These are phyloP conservation scores for Yponomeuta evonymella DNA, from an alignment of 2,888 invertebrate genomes.

Conservation along the genomic window DNA sequence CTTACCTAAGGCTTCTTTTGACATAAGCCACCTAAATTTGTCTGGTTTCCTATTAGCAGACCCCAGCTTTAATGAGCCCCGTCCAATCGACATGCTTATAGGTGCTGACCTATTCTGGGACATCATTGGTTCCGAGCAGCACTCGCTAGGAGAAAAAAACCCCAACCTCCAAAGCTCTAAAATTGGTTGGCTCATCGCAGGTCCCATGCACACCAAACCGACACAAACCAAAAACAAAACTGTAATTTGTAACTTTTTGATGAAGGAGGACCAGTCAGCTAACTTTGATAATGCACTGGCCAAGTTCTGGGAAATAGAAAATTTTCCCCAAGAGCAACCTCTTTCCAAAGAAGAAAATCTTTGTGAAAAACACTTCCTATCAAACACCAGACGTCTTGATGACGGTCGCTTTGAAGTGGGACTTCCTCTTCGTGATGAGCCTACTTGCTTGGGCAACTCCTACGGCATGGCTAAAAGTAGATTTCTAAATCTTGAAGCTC, in stretches of 20 bases:
- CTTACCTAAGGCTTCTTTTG: neutral
- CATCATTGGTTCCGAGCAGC: neutral
- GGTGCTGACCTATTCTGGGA: conserved; percentile 15
- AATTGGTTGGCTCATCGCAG: conserved; percentile 11
- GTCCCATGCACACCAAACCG: too few species aligned
- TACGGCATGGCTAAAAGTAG: neutral
- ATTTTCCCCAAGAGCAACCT: too few species aligned
- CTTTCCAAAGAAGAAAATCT: too few species aligned
- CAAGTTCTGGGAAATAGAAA: too few species aligned
- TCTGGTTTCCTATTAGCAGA: conserved; percentile 7
- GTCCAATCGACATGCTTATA: conserved; percentile 2
- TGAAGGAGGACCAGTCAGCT: too few species aligned
- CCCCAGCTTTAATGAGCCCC: neutral
- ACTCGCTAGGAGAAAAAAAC: neutral
- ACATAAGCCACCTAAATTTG: neutral
- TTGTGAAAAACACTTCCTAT: too few species aligned
- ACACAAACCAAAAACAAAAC: too few species aligned
- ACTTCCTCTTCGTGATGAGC: neutral
- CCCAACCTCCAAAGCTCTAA: conserved; percentile 7
- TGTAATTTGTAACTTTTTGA: too few species aligned
- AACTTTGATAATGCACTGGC: too few species aligned
- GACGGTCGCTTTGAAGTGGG: conserved; percentile 2
- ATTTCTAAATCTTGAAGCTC: neutral
- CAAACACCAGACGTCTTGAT: too few species aligned
- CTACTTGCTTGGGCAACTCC: conserved; percentile 8